phyloP scores from a whole-genome alignment of 92 coral and sea anemone species.

The Zoanthus sociatus region DNA sequence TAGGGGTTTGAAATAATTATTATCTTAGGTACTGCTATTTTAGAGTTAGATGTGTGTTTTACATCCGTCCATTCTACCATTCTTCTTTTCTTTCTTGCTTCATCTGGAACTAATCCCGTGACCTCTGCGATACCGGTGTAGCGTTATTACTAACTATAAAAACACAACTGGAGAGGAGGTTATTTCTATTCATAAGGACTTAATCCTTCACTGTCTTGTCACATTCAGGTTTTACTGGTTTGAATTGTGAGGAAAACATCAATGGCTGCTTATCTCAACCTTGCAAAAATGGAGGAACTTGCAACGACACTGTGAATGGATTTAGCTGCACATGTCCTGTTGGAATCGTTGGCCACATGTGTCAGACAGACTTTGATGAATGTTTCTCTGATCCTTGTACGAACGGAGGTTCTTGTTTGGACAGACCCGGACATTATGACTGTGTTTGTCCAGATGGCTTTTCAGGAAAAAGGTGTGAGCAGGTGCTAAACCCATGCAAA shows the following conservation, averaged over 20 bases:
- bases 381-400: constrained; percentile 29
- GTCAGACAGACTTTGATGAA: constrained; percentile 25
- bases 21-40: too few species aligned
- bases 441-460: constrained; percentile 30
- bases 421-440: background rate
- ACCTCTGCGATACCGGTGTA: too few species aligned
- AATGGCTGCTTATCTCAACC: constrained; percentile 14
- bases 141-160: too few species aligned
- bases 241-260: constrained; percentile 19
- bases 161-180: too few species aligned
- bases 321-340: constrained; percentile 18
- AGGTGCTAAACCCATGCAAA: background rate
- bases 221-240: constrained; percentile 19
- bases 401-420: constrained; percentile 23
- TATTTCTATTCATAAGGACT: too few species aligned
- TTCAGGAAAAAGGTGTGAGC: constrained; percentile 19
- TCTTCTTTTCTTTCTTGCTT: too few species aligned
- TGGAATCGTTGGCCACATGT: constrained; percentile 4
- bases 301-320: constrained; percentile 18
- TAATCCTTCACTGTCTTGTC: background rate
- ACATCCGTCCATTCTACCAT: too few species aligned
- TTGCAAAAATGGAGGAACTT: constrained; percentile 18
- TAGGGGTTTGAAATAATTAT: too few species aligned
- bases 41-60: too few species aligned
- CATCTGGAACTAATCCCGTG: too few species aligned